Conservation (phyloP, 2,113 vertebrate species). For the Lethenteron reissneri region DNA sequence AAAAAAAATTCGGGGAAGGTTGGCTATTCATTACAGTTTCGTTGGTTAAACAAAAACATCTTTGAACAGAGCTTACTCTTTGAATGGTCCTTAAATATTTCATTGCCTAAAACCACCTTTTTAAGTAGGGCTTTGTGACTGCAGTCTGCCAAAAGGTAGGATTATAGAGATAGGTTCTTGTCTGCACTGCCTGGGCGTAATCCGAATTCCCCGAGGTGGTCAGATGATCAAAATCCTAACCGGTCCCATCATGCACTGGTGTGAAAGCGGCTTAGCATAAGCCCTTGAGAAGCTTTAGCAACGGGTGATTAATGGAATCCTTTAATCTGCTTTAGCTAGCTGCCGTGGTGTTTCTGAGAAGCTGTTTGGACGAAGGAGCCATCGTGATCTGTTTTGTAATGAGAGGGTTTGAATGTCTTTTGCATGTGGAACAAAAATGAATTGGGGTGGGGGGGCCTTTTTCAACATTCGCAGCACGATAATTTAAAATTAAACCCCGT, state of each 20-base stretch:
- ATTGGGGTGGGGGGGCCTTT: too few species aligned
- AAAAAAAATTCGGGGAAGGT: too few species aligned
- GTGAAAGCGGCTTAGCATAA: conserved; percentile 3
- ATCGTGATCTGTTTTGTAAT: neutral
- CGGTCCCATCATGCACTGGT: conserved; percentile 5
- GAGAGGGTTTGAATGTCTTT: neutral
- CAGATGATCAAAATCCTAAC: neutral
- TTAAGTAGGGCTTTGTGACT: too few species aligned
- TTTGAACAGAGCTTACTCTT: too few species aligned
- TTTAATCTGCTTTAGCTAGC: conserved; percentile 4
- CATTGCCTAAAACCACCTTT: too few species aligned
- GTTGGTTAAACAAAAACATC: too few species aligned
- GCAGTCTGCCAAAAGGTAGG: too few species aligned
- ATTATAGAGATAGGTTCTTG: neutral
- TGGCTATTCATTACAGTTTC: too few species aligned
- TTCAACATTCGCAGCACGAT: too few species aligned
- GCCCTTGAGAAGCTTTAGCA: conserved; percentile 5
- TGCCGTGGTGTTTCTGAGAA: conserved; percentile 5
- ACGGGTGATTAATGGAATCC: conserved; percentile 6
- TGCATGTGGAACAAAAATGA: too few species aligned
- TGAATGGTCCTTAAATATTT: too few species aligned
- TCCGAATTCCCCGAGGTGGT: neutral
- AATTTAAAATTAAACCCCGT: too few species aligned
- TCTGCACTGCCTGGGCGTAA: conserved; percentile 2
- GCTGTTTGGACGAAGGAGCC: neutral